Percentiles rank a stretch among this genome's conserved stretches.
phyloP scores from a whole-genome alignment of 37 sponge, comb jelly and placozoan species.

The Axinella damicornis region DNA sequence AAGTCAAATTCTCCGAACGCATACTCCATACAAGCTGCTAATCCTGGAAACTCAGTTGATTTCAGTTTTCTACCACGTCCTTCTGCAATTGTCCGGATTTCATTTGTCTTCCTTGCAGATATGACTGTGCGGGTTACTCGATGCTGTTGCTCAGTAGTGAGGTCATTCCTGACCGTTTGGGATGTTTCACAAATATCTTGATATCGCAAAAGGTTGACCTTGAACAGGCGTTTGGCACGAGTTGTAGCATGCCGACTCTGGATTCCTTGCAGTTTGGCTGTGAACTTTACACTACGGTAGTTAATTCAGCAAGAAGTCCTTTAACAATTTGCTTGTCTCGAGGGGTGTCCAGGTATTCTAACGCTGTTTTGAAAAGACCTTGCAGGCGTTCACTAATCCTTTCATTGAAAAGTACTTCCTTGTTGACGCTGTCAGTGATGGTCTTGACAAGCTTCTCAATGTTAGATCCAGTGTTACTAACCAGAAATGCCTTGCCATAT shows the following conservation, averaged over 20 bases:
- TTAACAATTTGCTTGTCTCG: slow-evolving; percentile 1
- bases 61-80: neutral
- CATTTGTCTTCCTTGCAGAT: neutral
- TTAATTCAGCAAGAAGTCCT: neutral
- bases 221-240: neutral
- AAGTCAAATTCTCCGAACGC: slow-evolving; percentile 7
- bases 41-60: neutral
- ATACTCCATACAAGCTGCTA: neutral
- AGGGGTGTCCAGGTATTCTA: slow-evolving; percentile 10
- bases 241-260: neutral
- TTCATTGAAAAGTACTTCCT: neutral
- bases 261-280: neutral
- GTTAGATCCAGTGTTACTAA: neutral
- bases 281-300: slow-evolving; percentile 12
- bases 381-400: neutral
- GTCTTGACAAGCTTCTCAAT: neutral
- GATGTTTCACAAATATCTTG: neutral
- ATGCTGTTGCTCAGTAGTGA: slow-evolving; percentile 13
- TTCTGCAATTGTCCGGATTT: slow-evolving; percentile 1
- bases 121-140: neutral
- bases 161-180: slow-evolving; percentile 1
- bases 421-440: no score
- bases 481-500: neutral
- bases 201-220: neutral
- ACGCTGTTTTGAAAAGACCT: neutral